phyloP scores from a whole-genome alignment of 2,888 invertebrate species.

The Sericinus montela region DNA sequence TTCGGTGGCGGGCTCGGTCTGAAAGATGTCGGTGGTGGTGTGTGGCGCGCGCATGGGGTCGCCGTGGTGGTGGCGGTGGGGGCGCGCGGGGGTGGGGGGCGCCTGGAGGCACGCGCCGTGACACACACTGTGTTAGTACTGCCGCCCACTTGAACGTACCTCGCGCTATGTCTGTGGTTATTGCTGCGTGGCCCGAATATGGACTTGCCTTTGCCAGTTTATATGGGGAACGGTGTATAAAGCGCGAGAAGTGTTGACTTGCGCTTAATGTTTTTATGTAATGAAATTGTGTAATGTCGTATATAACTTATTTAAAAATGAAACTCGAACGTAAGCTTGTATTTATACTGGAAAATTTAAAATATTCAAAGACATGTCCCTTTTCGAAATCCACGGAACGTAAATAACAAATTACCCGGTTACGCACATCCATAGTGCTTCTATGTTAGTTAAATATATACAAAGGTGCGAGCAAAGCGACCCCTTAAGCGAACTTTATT shows the following conservation, averaged over 20 bases:
- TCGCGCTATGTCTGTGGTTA: constrained; percentile 57
- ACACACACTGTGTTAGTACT: constrained; percentile 71
- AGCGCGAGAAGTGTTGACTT: neutral
- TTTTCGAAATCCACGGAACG: constrained; percentile 4
- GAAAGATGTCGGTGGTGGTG: constrained; percentile 70
- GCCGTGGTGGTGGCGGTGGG: constrained; percentile 72
- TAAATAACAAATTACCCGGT: neutral
- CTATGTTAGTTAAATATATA: constrained; percentile 30
- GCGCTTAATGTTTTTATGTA: neutral
- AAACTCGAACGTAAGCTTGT: too few relatives aligned
- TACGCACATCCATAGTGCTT: constrained; percentile 24
- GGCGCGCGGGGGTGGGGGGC: constrained; percentile 46
- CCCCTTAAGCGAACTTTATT: constrained; percentile 26
- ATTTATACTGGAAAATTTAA: neutral
- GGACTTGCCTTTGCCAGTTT: constrained; percentile 1
- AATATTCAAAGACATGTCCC: constrained; percentile 9
- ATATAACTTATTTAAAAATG: neutral
- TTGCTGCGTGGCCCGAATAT: constrained; percentile 19
- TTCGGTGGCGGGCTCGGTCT: constrained; percentile 49
- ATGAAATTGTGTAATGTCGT: neutral
- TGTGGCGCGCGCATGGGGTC: constrained; percentile 51
- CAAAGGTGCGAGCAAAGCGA: constrained; percentile 28
- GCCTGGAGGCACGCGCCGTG: constrained; percentile 54
- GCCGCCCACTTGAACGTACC: constrained; percentile 38
- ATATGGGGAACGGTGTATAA: neutral